These are phyloP conservation scores for Polypedilum pembai DNA, from an alignment of 1,140 invertebrate genomes.

Conservation along the genomic window DNA sequence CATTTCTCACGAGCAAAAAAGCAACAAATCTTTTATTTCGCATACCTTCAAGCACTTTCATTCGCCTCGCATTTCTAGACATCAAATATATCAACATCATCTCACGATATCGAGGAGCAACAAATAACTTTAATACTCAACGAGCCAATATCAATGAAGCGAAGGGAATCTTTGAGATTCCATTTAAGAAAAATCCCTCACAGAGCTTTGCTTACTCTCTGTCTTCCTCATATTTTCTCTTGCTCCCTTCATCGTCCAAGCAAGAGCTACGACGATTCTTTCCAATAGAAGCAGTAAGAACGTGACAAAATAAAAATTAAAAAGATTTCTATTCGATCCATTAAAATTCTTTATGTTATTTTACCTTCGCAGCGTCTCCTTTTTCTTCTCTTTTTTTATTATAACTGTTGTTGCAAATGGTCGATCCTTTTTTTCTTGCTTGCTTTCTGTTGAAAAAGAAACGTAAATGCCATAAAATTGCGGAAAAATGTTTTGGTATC, in stretches of 20 bases:
- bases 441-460: not conserved
- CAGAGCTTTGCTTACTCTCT: too few relatives aligned
- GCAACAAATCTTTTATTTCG: not conserved
- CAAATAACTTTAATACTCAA: conserved; percentile 19
- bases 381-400: not conserved
- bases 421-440: not conserved
- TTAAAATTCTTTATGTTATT: conserved; percentile 20
- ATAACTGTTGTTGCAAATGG: not conserved
- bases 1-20: not conserved
- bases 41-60: not conserved
- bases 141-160: not conserved
- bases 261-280: not conserved
- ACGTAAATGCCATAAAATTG: conserved; percentile 13
- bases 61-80: not conserved
- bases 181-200: too few relatives aligned
- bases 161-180: too few relatives aligned
- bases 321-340: conserved; percentile 15
- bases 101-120: not conserved
- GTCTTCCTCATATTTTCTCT: too few relatives aligned
- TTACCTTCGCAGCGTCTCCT: not conserved
- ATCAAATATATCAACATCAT: conserved; percentile 1
- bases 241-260: too few relatives aligned
- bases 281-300: not conserved
- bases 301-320: conserved; percentile 27
- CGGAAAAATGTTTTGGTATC: conserved; percentile 1